Evolutionary conservation across 2,113 vertebrate genomes (phyloP), one percentile per base, ranked within the genome.

Genomic region (Cyprinodon tularosa): DNA sequence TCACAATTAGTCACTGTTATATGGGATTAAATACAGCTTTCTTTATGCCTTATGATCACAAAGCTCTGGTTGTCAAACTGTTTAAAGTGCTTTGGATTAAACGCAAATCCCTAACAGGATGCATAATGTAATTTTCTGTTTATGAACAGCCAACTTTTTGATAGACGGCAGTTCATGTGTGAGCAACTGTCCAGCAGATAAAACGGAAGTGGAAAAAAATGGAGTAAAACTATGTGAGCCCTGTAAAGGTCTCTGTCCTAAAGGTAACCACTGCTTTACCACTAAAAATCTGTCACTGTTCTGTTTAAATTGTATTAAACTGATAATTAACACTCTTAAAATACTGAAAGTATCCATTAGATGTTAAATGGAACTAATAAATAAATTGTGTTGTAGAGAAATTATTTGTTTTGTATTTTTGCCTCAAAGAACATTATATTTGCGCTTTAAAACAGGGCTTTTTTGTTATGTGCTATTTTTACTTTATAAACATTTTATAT

Each of bases 91-190:
- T 61, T 45, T 5, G 29, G 39, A 10, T 29, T 39, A 57, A 22
- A 68, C 37, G 1, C 14, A 10, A 53, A 4, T 45, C 29, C 13
- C 22, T 45, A 20, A 36, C 22, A 38, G 3, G 14, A 3, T 42
- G 37, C 47, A 64, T 48, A 20, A 12, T 42, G 39, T 39, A 0
- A 1, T 50, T 76, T 17, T 29, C 14, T 75, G 4, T 70, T 62
- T 67, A 22, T 77, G 60, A 61, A 11, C 70, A 98, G 97, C 93
- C 70, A 98, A 95, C 68, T 97, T 98, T 80, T 89, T 98, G 83
- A 95, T 98, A 65, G 96, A 97, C 44, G 96, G 94, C 42, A 96
- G 96, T 53, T 98, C 96, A 0, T 98, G 97, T 84, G 97, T 98
- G 61, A 95, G 96, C 57, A 95, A 90, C 60, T 98, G 97, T 78